Base-by-base conservation (phyloP, 1,140 invertebrate genomes). In the Solenopsis invicta region DNA sequence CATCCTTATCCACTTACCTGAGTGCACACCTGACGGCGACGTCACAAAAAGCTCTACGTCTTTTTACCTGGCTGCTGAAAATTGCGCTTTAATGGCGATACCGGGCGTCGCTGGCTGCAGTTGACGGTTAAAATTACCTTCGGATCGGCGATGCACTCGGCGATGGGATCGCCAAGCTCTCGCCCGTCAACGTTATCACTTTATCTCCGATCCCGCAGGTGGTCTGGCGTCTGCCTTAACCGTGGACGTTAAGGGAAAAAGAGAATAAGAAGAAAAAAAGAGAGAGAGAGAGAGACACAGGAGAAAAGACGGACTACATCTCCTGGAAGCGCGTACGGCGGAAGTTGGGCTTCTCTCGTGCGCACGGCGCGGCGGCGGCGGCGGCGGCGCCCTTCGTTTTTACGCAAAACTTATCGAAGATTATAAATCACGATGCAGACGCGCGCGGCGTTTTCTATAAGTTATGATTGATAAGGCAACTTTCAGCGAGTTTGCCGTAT, bases 81-180 rank as follows among this genome's bases (percentile, higher is more conserved):
- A 92, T 92, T 91, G 90, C 87, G 89, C 84, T 92, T 92, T 91
- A 92, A 92, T 92, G 91, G 88, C 80, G 88, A 92, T 91, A 86
- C 75, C 88, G 9, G 71, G 87, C 80, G 85, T 86, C 75, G 78
- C 69, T 78, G 61, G 69, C 61, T 78, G 56, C 88, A 74, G 88
- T 74, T 91, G 87, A 91, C 88, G 88, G 80, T 82, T 88, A 88
- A 89, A 91, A 91, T 91, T 88, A 87, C 89, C 86, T 89, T 90
- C 76, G 76, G 86, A 76, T 78, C 88, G 82, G 56, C 54, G 62
- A 80, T 88, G 75, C 66, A 86, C 80, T 88, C 78, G 88, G 74
- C 54, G 78, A 74, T 24, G 66, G 52, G 80, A 82, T 84, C 77
- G 76, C 48, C 61, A 48, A 64, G 76, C 62, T 80, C 80, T 62